Percentiles rank a stretch among this genome's conserved stretches.
Conservation (phyloP, 1,140 invertebrate genomes). For the Leptopilina boulardi region DNA sequence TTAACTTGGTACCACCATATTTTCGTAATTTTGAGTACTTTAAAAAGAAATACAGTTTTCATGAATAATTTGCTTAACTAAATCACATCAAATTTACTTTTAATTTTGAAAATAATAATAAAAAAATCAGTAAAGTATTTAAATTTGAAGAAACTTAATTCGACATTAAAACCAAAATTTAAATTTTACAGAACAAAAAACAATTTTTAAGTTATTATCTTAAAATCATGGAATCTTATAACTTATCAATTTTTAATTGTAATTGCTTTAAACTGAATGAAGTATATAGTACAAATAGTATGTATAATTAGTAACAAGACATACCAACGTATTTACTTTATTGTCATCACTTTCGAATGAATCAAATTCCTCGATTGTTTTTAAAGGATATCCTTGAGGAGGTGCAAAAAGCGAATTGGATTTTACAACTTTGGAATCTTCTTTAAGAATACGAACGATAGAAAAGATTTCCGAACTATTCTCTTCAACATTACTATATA, state of each 20-base stretch:
- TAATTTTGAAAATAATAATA: background rate
- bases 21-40: background rate
- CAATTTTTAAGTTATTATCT: no score
- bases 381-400: background rate
- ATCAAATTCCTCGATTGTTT: background rate
- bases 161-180: no score
- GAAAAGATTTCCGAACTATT: background rate
- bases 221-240: no score
- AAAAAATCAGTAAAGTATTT: no score
- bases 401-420: conserved; percentile 11
- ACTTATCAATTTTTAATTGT: no score
- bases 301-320: background rate
- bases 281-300: no score
- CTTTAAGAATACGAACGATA: background rate
- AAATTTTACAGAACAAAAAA: no score
- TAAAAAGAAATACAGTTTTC: background rate
- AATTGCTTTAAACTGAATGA: no score
- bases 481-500: background rate
- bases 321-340: background rate
- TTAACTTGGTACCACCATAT: conserved; percentile 18
- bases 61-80: background rate
- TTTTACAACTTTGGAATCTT: background rate
- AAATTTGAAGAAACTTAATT: no score
- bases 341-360: background rate
- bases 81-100: background rate